Percentiles rank a stretch among this genome's conserved stretches.
Evolutionary conservation across 2,113 vertebrate species (phyloP).

Genomic region (Larimichthys polyactis): DNA sequence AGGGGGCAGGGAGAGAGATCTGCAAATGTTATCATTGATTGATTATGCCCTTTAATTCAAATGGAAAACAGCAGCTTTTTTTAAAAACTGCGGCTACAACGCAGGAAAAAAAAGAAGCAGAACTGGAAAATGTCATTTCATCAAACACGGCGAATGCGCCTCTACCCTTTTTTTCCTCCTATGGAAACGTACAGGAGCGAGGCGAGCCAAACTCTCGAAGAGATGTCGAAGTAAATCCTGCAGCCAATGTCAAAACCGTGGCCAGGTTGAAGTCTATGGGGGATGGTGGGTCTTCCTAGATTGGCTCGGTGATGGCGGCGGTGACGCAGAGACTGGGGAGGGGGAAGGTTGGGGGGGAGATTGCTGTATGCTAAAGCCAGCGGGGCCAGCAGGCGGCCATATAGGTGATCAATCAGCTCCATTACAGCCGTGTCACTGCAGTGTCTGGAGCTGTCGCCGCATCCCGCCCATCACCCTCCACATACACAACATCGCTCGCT

Average conservation of each 20-base stretch:
- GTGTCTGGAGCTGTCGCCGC: slow-evolving; percentile 72
- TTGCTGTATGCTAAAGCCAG: slow-evolving; percentile 65
- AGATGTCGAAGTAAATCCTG: slow-evolving; percentile 42
- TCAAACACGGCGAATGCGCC: neutral
- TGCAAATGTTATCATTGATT: slow-evolving; percentile 83
- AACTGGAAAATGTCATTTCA: slow-evolving; percentile 51
- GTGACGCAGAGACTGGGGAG: slow-evolving; percentile 60
- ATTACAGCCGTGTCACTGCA: slow-evolving; percentile 81
- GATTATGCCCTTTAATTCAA: slow-evolving; percentile 78
- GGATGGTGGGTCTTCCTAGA: slow-evolving; percentile 63
- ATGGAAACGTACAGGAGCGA: neutral
- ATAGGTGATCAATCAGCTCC: slow-evolving; percentile 84
- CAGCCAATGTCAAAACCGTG: slow-evolving; percentile 82
- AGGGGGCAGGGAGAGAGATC: slow-evolving; percentile 66
- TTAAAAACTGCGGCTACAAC: neutral
- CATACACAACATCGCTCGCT: slow-evolving; percentile 19
- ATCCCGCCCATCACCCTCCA: slow-evolving; percentile 68
- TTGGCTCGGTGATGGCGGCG: slow-evolving; percentile 58
- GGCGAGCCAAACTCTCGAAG: neutral
- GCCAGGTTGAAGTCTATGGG: slow-evolving; percentile 81
- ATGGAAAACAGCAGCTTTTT: slow-evolving; percentile 65
- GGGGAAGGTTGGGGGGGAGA: slow-evolving; percentile 64
- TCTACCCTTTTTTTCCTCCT: neutral
- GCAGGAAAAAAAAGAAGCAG: neutral
- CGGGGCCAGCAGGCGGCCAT: slow-evolving; percentile 72